Percentiles rank a stretch among this genome's conserved stretches.
These are phyloP conservation scores for Neoitamus cyanurus DNA, from an alignment of 2,888 invertebrate species.

Conservation along the genomic window DNA sequence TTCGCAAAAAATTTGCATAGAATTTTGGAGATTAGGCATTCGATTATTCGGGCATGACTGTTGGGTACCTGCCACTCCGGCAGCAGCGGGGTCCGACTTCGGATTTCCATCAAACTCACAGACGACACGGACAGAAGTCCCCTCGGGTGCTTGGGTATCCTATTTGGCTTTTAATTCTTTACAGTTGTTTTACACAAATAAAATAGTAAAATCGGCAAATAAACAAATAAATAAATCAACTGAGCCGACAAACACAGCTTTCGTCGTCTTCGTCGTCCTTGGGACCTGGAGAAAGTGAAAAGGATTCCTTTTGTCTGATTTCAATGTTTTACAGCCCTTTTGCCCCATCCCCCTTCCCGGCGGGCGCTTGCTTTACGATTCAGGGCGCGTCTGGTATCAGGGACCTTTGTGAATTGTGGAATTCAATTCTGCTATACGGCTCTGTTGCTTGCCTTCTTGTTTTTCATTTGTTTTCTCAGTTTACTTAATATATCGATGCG, in stretches of 20 bases:
- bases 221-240: conserved; percentile 33
- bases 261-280: neutral
- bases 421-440: conserved; percentile 8
- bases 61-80: neutral
- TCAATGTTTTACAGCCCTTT: neutral
- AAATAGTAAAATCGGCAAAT: conserved; percentile 5
- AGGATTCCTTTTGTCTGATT: conserved; percentile 13
- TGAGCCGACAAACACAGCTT: neutral
- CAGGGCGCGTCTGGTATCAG: neutral
- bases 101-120: neutral
- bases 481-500: conserved; percentile 7
- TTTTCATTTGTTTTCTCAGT: conserved; percentile 28
- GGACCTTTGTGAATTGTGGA: conserved; percentile 28
- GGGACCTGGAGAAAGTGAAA: conserved; percentile 3
- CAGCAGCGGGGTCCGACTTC: neutral
- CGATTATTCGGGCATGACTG: conserved; percentile 7
- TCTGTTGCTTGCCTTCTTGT: conserved; percentile 13
- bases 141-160: neutral
- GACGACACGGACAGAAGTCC: neutral
- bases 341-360: neutral
- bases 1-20: conserved; percentile 21
- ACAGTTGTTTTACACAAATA: conserved; percentile 23
- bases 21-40: conserved; percentile 11
- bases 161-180: conserved; percentile 18
- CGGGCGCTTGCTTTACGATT: neutral